Evolutionary conservation across 2,113 vertebrate species (phyloP).

Genomic region (Corythoichthys haematopterus): DNA sequence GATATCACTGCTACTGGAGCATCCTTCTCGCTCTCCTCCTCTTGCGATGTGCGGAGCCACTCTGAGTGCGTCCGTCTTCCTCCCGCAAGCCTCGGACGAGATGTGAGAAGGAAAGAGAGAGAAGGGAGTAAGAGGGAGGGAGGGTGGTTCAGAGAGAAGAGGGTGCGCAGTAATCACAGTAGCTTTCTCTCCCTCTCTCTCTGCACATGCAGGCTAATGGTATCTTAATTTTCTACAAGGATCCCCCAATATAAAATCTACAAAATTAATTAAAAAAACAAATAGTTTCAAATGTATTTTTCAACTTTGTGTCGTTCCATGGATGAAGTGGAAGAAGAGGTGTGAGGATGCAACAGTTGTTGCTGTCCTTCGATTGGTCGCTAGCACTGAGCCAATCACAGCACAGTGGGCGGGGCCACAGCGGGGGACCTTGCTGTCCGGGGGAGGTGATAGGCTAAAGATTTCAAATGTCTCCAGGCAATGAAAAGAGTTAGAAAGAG

Average conservation of each 20-base stretch:
- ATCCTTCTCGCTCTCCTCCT: slow-evolving; percentile 41
- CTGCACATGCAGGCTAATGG: background rate
- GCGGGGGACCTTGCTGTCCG: background rate
- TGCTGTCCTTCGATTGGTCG: slow-evolving; percentile 42
- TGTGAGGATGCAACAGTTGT: slow-evolving; percentile 56
- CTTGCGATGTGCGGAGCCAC: slow-evolving; percentile 8
- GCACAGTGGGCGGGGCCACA: background rate
- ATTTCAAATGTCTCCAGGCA: slow-evolving; percentile 23
- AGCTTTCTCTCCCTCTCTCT: background rate
- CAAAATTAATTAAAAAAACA: background rate
- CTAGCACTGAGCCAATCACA: slow-evolving; percentile 20
- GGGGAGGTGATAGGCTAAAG: slow-evolving; percentile 10
- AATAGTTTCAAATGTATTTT: background rate
- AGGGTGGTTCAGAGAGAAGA: background rate
- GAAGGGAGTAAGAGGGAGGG: background rate
- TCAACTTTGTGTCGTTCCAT: background rate
- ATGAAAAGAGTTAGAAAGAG: background rate
- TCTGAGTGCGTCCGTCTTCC: slow-evolving; percentile 61
- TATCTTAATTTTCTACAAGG: background rate
- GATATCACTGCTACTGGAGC: slow-evolving; percentile 45
- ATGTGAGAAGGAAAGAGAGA: slow-evolving; percentile 43
- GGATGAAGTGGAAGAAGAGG: background rate
- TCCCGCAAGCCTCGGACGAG: slow-evolving; percentile 48
- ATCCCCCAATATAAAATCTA: background rate
- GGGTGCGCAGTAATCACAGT: background rate